Percentiles rank a stretch among this genome's conserved stretches.
Evolutionary conservation across 2,797 vertebrate species (phyloP).

Genomic region (Darevskia mixta): DNA sequence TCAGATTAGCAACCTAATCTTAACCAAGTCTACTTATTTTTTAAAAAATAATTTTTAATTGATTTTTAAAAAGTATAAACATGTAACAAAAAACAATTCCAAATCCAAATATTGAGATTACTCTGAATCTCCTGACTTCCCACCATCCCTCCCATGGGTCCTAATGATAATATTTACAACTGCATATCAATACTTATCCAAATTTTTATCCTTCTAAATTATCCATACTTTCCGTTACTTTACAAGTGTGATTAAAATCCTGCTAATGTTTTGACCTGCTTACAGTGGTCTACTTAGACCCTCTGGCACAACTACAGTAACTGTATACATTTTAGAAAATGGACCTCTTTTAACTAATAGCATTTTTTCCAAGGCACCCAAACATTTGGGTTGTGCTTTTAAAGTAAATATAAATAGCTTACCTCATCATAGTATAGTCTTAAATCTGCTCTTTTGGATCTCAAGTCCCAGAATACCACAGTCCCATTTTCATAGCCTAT

Average conservation of each 20-base stretch:
- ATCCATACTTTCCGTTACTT: no score
- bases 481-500: constrained; percentile 98
- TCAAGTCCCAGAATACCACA: constrained; percentile 94
- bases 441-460: constrained; percentile 93
- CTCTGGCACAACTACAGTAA: background rate
- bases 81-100: no score
- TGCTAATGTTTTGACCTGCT: no score
- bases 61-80: no score
- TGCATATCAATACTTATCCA: no score
- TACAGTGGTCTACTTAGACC: background rate
- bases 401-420: constrained; percentile 69
- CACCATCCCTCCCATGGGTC: no score
- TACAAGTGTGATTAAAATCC: no score
- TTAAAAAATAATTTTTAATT: no score
- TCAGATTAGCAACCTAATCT: background rate
- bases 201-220: no score
- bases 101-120: no score
- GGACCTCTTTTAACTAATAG: background rate
- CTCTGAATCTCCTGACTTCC: no score
- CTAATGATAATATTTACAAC: no score
- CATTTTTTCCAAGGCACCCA: background rate
- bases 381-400: constrained; percentile 9
- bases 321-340: background rate
- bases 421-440: constrained; percentile 99
- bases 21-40: background rate